Percentiles rank a stretch among this genome's conserved stretches.
Conservation (phyloP, 2,797 vertebrate genomes). For the Vultur gryphus region DNA sequence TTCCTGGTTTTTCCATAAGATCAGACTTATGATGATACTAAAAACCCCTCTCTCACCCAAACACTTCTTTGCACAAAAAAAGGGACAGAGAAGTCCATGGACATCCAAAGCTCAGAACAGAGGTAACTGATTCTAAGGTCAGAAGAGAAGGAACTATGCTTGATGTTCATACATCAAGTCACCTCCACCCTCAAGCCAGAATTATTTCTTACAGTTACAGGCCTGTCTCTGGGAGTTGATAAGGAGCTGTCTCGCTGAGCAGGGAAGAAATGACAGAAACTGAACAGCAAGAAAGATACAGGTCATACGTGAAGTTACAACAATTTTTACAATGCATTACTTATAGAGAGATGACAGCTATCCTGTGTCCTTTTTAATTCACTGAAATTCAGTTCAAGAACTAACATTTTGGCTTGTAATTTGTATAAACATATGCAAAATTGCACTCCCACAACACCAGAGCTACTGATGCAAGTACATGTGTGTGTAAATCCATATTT, state of each 20-base stretch:
- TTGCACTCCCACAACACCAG: neutral
- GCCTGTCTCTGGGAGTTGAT: neutral
- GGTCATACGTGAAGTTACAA: neutral
- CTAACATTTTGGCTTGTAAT: neutral
- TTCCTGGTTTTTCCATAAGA: neutral
- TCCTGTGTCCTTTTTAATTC: neutral
- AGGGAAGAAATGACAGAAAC: neutral
- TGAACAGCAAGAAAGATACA: neutral
- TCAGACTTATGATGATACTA: neutral
- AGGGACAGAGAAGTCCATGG: neutral
- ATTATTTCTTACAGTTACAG: neutral
- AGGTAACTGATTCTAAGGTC: neutral
- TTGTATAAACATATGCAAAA: neutral
- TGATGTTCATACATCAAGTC: neutral
- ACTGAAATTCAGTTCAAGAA: neutral
- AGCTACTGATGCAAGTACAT: neutral
- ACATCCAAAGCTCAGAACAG: neutral
- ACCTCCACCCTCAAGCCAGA: neutral
- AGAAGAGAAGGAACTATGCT: neutral
- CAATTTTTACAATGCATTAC: neutral
- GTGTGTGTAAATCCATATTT: neutral
- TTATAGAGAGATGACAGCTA: neutral
- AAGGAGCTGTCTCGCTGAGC: neutral
- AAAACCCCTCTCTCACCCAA: neutral
- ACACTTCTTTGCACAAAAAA: neutral